Evolutionary conservation across 2,888 invertebrate genomes (phyloP), one percentile per base, ranked within the genome.

Genomic region (Troides oblongomaculatus): DNA sequence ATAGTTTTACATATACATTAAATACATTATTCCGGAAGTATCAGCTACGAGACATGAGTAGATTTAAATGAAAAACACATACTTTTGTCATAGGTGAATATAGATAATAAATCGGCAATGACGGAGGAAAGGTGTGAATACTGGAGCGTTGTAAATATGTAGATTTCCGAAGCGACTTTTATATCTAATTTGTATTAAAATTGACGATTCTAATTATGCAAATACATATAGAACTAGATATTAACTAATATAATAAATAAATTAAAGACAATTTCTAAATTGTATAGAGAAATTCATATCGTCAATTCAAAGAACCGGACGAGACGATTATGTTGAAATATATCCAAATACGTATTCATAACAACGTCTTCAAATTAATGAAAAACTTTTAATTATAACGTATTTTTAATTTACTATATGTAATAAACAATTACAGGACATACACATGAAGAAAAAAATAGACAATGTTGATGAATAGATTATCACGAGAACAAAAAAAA

Each of bases 31-130:
- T 57, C 57, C 57, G 57, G 57, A 21, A 57, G 2, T 57, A 57
- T 57, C 5, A 4, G 57, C 57, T 21, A 18, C 21, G 57, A 57
- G 21, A 57, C 21, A 21, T 23, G 39, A 5, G 50, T 36, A 62
- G 57, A 57, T n/a, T 62, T 56, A 56, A 39, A 25, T n/a, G 25
- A 62, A 67, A 62, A 64, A 56, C 12, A 63, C 12, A 61, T 36
- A 21, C 23, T 61, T 17, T 23, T 62, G 58, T 14, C n/a, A 21
- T 21, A 5, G 5, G n/a, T 56, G n/a, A 50, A 50, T 4, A 50
- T 17, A 50, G 12, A n/a, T 23, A 46, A 30, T n/a, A 18, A 58
- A n/a, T 39, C 57, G 21, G 64, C 57, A 50, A 39, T 39, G 59
- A 39, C 65, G 65, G 46, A 46, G 23, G 46, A 25, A 43, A 18